Percentiles rank a stretch among this genome's conserved stretches.
Evolutionary conservation across 2,888 invertebrate genomes (phyloP).

Genomic region (Agrochola lota): DNA sequence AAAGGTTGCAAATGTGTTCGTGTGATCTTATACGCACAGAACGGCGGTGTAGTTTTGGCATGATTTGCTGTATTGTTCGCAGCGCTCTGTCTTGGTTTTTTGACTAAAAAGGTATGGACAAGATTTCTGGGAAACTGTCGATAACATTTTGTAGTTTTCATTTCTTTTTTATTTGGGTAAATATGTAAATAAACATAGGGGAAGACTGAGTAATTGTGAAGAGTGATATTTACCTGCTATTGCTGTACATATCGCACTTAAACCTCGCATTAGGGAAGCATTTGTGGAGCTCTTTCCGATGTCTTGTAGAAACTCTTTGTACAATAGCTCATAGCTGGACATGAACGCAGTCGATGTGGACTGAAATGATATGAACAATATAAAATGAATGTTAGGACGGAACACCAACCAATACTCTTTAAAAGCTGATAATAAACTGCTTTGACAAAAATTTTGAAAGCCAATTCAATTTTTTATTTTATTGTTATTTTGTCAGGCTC

Average conservation of each 20-base stretch:
- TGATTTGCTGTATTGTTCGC: too few relatives aligned
- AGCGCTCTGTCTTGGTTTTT: too few relatives aligned
- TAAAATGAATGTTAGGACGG: not conserved
- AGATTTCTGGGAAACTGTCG: too few relatives aligned
- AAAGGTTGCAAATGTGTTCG: too few relatives aligned
- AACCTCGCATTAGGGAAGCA: conserved; percentile 73
- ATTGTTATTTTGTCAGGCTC: not conserved
- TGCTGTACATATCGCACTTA: conserved; percentile 71
- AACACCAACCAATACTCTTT: not conserved
- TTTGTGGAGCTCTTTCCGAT: conserved; percentile 75
- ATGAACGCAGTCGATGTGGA: conserved; percentile 67
- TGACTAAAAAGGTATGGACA: not conserved
- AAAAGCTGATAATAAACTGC: not conserved
- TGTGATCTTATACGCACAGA: too few relatives aligned
- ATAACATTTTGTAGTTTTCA: not conserved
- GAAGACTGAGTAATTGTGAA: not conserved
- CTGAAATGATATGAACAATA: conserved; percentile 69
- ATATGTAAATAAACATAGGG: not conserved
- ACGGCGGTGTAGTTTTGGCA: too few relatives aligned
- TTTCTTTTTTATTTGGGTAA: not conserved
- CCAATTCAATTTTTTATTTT: not conserved
- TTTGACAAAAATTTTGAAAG: too few relatives aligned
- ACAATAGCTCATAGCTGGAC: conserved; percentile 78
- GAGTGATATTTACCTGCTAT: conserved; percentile 72
- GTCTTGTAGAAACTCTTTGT: conserved; percentile 79